Evolutionary conservation across 1,140 invertebrate species (phyloP).

Genomic region (Drosophila biarmipes): DNA sequence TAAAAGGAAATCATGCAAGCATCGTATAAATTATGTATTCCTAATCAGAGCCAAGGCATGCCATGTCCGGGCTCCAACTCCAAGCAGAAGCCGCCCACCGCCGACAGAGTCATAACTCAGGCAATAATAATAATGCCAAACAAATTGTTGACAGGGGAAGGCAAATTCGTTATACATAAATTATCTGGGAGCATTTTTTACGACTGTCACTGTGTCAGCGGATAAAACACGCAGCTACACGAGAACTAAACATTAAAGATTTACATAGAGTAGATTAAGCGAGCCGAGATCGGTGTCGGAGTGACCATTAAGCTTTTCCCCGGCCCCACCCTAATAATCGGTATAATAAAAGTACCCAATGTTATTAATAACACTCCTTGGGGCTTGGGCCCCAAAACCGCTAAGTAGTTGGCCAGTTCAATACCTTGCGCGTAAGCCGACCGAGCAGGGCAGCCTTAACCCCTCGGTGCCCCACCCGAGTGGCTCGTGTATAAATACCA

Average conservation of each 20-base stretch:
- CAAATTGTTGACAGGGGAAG: slow-evolving; percentile 52
- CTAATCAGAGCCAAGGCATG: slow-evolving; percentile 61
- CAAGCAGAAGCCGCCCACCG: slow-evolving; percentile 21
- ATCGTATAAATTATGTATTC: slow-evolving; percentile 72
- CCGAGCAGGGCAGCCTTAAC: slow-evolving; percentile 18
- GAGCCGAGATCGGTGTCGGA: slow-evolving; percentile 27
- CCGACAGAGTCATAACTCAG: slow-evolving; percentile 39
- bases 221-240: slow-evolving; percentile 24
- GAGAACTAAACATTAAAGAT: slow-evolving; percentile 66
- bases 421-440: slow-evolving; percentile 73
- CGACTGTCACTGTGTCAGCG: slow-evolving; percentile 64
- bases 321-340: slow-evolving; percentile 65
- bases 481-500: slow-evolving; percentile 70
- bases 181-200: slow-evolving; percentile 61
- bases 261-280: slow-evolving; percentile 42
- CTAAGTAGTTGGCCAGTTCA: slow-evolving; percentile 68
- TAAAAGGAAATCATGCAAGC: slow-evolving; percentile 58
- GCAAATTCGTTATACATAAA: slow-evolving; percentile 59
- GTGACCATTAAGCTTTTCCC: slow-evolving; percentile 18
- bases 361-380: slow-evolving; percentile 70
- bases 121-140: slow-evolving; percentile 51
- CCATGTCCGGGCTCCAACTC: slow-evolving; percentile 20
- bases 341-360: slow-evolving; percentile 68
- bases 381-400: slow-evolving; percentile 9
- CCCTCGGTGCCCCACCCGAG: slow-evolving; percentile 6